A percentile compares a stretch with the other conserved stretches of the same genome.
phyloP scores from a whole-genome alignment of 2,888 invertebrate species.

The Chorisops tibialis region DNA sequence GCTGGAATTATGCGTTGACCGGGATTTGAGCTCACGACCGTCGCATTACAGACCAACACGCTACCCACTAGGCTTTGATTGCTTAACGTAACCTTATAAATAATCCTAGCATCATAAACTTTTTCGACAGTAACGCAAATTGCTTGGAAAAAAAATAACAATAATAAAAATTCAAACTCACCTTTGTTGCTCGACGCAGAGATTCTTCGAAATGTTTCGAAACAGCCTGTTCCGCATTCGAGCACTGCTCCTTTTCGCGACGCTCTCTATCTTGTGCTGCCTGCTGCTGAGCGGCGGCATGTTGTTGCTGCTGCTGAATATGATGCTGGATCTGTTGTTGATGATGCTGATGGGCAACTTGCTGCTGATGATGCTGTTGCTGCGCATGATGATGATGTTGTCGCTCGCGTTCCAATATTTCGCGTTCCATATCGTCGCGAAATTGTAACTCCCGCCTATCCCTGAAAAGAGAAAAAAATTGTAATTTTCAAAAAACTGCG shows the following conservation, averaged over 20 bases:
- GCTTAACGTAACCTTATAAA: too few species aligned
- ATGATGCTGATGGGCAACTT: constrained; percentile 27
- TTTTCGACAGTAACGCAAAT: too few species aligned
- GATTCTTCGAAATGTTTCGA: constrained; percentile 90
- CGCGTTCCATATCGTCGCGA: constrained; percentile 35
- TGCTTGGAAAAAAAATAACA: too few species aligned
- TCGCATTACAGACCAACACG: too few species aligned
- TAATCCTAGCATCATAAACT: too few species aligned
- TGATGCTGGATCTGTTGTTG: constrained; percentile 24
- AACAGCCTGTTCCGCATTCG: constrained; percentile 63
- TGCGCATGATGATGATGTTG: constrained; percentile 28
- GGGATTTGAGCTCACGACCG: too few species aligned
- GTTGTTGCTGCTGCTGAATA: constrained; percentile 18
- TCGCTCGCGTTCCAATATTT: constrained; percentile 22
- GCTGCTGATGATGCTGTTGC: constrained; percentile 29
- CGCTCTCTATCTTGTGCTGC: constrained; percentile 55
- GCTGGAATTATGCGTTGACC: too few species aligned
- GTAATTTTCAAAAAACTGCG: too few species aligned
- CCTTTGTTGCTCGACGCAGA: constrained; percentile 60
- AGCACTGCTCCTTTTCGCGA: constrained; percentile 56
- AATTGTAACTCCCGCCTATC: constrained; percentile 35
- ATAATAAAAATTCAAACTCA: too few species aligned
- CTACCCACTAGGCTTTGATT: too few species aligned
- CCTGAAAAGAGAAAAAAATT: constrained; percentile 26
- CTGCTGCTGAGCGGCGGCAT: neutral